These are phyloP conservation scores for Hetaerina americana DNA, from an alignment of 1,140 invertebrate genomes.

Conservation along the genomic window DNA sequence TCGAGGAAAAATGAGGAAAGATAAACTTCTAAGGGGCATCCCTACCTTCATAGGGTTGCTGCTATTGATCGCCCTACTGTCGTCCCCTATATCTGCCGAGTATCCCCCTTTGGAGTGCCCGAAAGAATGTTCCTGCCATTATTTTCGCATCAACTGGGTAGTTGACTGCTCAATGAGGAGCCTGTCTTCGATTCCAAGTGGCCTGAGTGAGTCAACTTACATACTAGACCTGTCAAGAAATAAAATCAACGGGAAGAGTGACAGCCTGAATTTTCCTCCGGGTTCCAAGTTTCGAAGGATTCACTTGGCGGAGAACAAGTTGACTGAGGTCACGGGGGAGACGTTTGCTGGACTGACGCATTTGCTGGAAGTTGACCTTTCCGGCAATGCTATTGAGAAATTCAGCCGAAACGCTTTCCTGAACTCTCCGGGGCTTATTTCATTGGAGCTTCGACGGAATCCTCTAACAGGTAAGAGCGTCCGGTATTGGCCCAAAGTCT, in stretches of 20 bases:
- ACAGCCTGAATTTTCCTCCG: slow-evolving; percentile 37
- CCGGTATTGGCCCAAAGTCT: too few species aligned
- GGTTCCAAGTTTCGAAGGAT: slow-evolving; percentile 52
- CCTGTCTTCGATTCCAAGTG: slow-evolving; percentile 49
- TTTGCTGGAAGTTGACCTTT: slow-evolving; percentile 54
- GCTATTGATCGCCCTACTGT: too few species aligned
- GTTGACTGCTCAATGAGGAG: slow-evolving; percentile 63
- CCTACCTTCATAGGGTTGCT: too few species aligned
- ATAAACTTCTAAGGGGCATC: too few species aligned
- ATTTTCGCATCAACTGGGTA: slow-evolving; percentile 61
- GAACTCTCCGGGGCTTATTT: slow-evolving; percentile 42
- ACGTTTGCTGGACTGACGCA: slow-evolving; percentile 48
- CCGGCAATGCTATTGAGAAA: slow-evolving; percentile 43
- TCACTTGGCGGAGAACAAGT: slow-evolving; percentile 51
- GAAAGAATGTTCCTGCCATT: slow-evolving; percentile 59
- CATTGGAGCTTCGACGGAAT: slow-evolving; percentile 54
- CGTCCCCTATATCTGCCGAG: not conserved
- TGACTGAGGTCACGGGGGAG: slow-evolving; percentile 42
- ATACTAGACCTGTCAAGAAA: slow-evolving; percentile 57
- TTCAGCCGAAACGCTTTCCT: slow-evolving; percentile 49
- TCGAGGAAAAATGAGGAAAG: too few species aligned
- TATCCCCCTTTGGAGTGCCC: slow-evolving; percentile 39
- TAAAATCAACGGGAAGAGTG: slow-evolving; percentile 37
- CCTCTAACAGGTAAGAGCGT: slow-evolving; percentile 24
- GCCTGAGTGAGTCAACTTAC: slow-evolving; percentile 51